Conservation (phyloP, 2,888 invertebrate genomes). For the Hypselothyrea guttata region DNA sequence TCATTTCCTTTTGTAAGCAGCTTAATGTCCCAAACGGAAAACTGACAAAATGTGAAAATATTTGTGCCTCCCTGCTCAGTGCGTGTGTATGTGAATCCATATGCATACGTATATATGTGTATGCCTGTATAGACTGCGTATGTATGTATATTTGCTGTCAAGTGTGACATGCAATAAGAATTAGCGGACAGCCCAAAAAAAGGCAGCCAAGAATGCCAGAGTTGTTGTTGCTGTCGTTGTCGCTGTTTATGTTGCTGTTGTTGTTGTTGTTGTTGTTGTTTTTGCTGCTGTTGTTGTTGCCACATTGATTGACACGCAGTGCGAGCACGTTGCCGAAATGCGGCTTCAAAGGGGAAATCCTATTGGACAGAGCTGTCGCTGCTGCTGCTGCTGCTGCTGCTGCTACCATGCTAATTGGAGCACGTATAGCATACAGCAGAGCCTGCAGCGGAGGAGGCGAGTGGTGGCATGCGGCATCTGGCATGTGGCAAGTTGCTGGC, state of each 20-base stretch:
- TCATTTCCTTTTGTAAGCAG: constrained; percentile 49
- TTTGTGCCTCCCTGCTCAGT: constrained; percentile 7
- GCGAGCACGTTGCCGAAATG: constrained; percentile 59
- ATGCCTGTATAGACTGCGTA: constrained; percentile 8
- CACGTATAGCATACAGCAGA: constrained; percentile 47
- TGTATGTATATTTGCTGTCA: constrained; percentile 28
- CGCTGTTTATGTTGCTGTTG: too few relatives aligned
- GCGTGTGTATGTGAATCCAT: constrained; percentile 1
- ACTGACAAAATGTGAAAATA: constrained; percentile 37
- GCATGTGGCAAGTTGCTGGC: constrained; percentile 12
- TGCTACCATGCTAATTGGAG: constrained; percentile 64
- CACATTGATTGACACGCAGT: constrained; percentile 67
- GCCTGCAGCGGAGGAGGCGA: neutral
- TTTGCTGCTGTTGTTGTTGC: constrained; percentile 13
- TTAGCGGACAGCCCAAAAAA: constrained; percentile 43
- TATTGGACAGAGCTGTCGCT: constrained; percentile 29
- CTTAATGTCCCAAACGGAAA: constrained; percentile 53
- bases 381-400: constrained; percentile 10
- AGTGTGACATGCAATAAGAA: constrained; percentile 64
- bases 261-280: constrained; percentile 14
- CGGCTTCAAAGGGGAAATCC: constrained; percentile 30
- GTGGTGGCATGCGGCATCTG: neutral
- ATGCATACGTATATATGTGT: neutral
- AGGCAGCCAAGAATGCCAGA: constrained; percentile 36
- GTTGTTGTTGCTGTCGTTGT: constrained; percentile 10